Evolutionary conservation across 2,888 invertebrate species (phyloP).

Genomic region (Lepidocyrtinus sp.): DNA sequence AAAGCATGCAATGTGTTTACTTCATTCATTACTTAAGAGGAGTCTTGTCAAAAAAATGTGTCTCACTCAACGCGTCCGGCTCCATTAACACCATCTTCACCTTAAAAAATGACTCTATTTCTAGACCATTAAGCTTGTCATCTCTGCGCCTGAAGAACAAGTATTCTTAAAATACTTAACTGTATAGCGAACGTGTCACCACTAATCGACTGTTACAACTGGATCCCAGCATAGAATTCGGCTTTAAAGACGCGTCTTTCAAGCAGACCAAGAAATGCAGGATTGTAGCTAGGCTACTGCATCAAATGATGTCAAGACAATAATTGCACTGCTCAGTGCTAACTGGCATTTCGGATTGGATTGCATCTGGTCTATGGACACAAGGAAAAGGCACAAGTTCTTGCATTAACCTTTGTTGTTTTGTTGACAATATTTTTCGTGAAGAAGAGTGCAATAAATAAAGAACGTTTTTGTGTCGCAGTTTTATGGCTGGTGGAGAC

Average conservation of each 20-base stretch:
- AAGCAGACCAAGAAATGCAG: neutral
- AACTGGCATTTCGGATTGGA: constrained; percentile 20
- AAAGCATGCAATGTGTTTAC: constrained; percentile 53
- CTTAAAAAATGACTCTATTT: constrained; percentile 36
- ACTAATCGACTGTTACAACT: constrained; percentile 45
- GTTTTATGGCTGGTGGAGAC: constrained; percentile 49
- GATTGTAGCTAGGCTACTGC: neutral
- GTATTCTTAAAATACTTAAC: neutral
- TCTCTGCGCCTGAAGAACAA: neutral
- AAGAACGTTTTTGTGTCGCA: constrained; percentile 26
- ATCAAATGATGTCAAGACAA: neutral
- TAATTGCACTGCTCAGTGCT: too few species aligned
- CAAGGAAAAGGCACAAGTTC: neutral
- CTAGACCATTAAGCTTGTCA: constrained; percentile 36
- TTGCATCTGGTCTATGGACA: constrained; percentile 50
- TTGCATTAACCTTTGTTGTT: constrained; percentile 38
- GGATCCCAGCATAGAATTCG: too few species aligned
- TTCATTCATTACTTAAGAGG: constrained; percentile 28
- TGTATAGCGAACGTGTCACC: constrained; percentile 45
- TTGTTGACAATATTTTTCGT: constrained; percentile 33
- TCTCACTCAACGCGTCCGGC: constrained; percentile 44
- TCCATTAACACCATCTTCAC: constrained; percentile 38
- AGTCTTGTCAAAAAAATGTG: constrained; percentile 29
- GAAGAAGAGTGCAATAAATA: constrained; percentile 49
- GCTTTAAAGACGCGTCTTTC: neutral